phyloP scores from a whole-genome alignment of 2,888 invertebrate genomes.

The Apamea crenata region DNA sequence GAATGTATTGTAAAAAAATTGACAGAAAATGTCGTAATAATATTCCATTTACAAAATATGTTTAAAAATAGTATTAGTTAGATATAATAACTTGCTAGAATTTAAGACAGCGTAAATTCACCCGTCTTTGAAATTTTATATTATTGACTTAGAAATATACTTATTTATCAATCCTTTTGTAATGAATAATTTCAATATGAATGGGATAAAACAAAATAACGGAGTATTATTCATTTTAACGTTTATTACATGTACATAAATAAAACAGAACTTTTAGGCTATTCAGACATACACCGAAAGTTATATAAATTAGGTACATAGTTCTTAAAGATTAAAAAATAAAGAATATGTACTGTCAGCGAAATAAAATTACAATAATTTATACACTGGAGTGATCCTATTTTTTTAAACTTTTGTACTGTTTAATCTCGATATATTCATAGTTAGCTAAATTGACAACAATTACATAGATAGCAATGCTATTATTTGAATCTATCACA shows the following conservation, averaged over 20 bases:
- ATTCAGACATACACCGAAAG: constrained; percentile 55
- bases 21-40: constrained; percentile 75
- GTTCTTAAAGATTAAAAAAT: constrained; percentile 31
- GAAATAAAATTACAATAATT: constrained; percentile 44
- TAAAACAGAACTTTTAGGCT: constrained; percentile 71
- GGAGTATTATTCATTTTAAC: constrained; percentile 76
- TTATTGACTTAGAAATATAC: constrained; percentile 90
- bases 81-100: constrained; percentile 82
- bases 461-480: constrained; percentile 27
- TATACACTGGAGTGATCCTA: constrained; percentile 24
- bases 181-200: constrained; percentile 88
- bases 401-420: constrained; percentile 56
- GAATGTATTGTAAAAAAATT: constrained; percentile 58
- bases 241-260: constrained; percentile 77
- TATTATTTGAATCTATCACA: constrained; percentile 54
- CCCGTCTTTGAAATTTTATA: constrained; percentile 91
- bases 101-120: constrained; percentile 89
- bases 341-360: constrained; percentile 44
- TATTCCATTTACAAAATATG: constrained; percentile 90
- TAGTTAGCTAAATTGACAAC: constrained; percentile 48
- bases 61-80: constrained; percentile 81
- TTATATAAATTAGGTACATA: constrained; percentile 43
- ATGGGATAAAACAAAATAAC: constrained; percentile 82
- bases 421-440: constrained; percentile 51
- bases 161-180: constrained; percentile 89